These are phyloP conservation scores for Ibidorhyncha struthersii DNA, from an alignment of 2,113 vertebrate genomes.

Conservation along the genomic window DNA sequence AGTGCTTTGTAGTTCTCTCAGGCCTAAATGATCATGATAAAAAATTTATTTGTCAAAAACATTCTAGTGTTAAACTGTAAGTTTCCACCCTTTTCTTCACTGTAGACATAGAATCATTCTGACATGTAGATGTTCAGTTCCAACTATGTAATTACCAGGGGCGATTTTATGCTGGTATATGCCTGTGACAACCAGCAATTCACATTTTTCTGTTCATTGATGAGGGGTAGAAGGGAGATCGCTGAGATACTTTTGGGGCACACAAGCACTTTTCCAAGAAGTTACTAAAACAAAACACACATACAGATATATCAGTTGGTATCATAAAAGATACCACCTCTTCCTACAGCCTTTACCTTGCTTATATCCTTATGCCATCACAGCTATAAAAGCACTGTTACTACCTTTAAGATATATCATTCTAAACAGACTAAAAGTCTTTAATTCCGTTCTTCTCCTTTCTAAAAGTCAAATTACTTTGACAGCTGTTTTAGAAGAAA, in stretches of 20 bases:
- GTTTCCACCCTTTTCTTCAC: background rate
- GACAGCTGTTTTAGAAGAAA: background rate
- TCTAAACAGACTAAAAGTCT: background rate
- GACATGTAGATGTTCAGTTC: background rate
- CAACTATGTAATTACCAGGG: background rate
- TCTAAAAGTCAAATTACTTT: background rate
- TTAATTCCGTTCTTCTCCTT: background rate
- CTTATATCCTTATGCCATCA: background rate
- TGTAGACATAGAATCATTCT: background rate
- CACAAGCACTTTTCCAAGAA: background rate
- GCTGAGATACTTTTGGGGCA: background rate
- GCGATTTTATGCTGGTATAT: background rate
- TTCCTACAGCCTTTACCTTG: background rate
- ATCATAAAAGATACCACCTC: background rate
- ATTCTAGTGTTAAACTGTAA: background rate
- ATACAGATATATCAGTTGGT: background rate
- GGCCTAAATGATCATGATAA: background rate
- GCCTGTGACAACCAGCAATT: background rate
- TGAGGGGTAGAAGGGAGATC: background rate
- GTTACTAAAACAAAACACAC: accelerated
- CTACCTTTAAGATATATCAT: background rate
- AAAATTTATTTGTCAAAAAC: background rate
- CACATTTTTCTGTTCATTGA: background rate
- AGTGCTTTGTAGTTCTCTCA: background rate
- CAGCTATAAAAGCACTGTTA: background rate